These are phyloP conservation scores for Hylaea fasciaria DNA, from an alignment of 2,888 invertebrate genomes.

Conservation along the genomic window DNA sequence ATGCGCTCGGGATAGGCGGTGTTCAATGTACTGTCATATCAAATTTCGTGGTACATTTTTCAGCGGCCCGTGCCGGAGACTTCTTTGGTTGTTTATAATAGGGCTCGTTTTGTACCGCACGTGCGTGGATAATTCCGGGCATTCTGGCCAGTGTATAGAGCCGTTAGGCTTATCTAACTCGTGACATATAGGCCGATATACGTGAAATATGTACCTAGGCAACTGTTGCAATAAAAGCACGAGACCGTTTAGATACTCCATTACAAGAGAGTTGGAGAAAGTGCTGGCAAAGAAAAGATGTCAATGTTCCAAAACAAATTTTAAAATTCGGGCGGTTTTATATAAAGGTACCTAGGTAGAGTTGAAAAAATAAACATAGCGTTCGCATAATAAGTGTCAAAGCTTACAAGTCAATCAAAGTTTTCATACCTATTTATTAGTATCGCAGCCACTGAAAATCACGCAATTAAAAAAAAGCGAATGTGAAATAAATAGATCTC, in stretches of 20 bases:
- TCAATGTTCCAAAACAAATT: not conserved
- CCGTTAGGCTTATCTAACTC: conserved; percentile 54
- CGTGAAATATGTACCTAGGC: conserved; percentile 28
- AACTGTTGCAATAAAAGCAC: conserved; percentile 21
- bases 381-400: too few species aligned
- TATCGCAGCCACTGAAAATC: too few species aligned
- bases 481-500: too few species aligned
- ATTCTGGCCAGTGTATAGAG: conserved; percentile 47
- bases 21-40: conserved; percentile 77
- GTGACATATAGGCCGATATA: conserved; percentile 35
- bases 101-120: conserved; percentile 74
- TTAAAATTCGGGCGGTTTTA: too few species aligned
- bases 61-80: conserved; percentile 74
- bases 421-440: too few species aligned
- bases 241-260: conserved; percentile 9
- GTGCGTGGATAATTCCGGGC: conserved; percentile 73
- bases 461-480: too few species aligned
- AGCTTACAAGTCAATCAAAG: too few species aligned
- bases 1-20: conserved; percentile 68
- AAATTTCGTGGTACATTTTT: conserved; percentile 83
- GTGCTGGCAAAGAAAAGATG: not conserved
- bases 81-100: conserved; percentile 72
- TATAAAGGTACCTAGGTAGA: too few species aligned
- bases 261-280: conserved; percentile 15
- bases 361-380: too few species aligned